Evolutionary conservation across 2,888 invertebrate species (phyloP).

Genomic region (Limnephilus rhombicus): DNA sequence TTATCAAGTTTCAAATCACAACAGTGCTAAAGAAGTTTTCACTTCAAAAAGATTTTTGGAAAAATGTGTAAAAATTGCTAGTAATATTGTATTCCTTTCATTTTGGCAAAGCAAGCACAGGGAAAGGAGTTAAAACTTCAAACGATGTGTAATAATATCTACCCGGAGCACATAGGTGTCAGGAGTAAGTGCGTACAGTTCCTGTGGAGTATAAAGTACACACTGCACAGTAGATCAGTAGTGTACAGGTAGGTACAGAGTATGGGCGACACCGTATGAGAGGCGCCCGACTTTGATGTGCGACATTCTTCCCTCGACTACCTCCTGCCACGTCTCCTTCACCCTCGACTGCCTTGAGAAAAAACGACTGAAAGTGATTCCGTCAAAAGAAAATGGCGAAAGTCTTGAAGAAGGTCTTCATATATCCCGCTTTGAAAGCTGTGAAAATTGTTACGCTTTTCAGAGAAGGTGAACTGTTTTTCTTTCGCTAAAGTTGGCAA

Average conservation of each 20-base stretch:
- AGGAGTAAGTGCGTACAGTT: background rate
- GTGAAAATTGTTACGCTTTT: conserved; percentile 8
- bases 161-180: background rate
- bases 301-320: background rate
- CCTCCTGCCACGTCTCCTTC: background rate
- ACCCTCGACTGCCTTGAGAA: background rate
- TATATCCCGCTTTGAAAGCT: background rate
- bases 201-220: background rate
- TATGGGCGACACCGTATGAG: background rate
- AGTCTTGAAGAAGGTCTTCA: conserved; percentile 21
- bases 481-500: background rate
- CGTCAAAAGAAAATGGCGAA: conserved; percentile 23
- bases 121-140: background rate
- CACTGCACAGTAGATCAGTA: too few species aligned
- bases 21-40: too few species aligned
- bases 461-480: background rate
- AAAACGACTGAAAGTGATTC: conserved; percentile 25
- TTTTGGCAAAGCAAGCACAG: background rate
- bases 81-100: background rate
- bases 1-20: too few species aligned
- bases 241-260: background rate
- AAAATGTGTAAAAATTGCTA: too few species aligned
- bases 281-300: conserved; percentile 14
- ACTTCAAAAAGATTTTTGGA: too few species aligned
- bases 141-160: background rate